Percentiles rank a stretch among this genome's conserved stretches.
These are phyloP conservation scores for Heteromormyrus szaboi DNA, from an alignment of 2,797 vertebrate genomes.

Conservation along the genomic window DNA sequence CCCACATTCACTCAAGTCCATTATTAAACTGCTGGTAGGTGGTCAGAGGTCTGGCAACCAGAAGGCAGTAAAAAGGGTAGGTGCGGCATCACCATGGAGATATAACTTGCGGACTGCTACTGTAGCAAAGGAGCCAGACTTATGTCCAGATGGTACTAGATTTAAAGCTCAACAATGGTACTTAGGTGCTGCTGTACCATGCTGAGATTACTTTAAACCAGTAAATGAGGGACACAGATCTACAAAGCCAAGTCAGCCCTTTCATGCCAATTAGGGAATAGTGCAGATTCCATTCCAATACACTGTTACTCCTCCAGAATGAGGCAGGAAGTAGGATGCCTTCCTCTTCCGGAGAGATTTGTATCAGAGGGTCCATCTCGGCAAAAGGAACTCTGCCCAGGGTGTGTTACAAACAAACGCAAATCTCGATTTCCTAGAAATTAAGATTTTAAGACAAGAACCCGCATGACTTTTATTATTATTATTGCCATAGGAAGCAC, in stretches of 20 bases:
- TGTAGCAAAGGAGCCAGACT: not conserved
- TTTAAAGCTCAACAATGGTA: not conserved
- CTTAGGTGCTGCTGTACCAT: not conserved
- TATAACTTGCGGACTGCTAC: not conserved
- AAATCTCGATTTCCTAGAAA: not conserved
- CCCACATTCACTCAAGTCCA: not conserved
- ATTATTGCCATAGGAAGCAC: not conserved
- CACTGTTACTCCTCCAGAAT: not conserved
- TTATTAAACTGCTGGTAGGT: not conserved
- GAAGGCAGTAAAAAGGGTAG: not conserved
- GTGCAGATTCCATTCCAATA: not conserved
- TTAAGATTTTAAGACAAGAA: not conserved
- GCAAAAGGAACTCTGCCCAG: not conserved
- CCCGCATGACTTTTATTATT: not conserved
- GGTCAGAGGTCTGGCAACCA: not conserved
- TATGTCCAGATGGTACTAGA: not conserved
- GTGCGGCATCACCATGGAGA: not conserved
- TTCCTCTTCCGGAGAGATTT: not conserved
- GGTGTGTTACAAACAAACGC: not conserved
- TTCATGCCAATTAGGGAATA: slow-evolving; percentile 21
- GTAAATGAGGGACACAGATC: not conserved
- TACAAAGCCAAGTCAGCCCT: slow-evolving; percentile 12
- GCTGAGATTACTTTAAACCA: not conserved
- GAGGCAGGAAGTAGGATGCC: not conserved
- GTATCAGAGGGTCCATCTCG: slow-evolving; percentile 4